Conservation (phyloP, 2,888 invertebrate genomes). For the Cephus pulcher region DNA sequence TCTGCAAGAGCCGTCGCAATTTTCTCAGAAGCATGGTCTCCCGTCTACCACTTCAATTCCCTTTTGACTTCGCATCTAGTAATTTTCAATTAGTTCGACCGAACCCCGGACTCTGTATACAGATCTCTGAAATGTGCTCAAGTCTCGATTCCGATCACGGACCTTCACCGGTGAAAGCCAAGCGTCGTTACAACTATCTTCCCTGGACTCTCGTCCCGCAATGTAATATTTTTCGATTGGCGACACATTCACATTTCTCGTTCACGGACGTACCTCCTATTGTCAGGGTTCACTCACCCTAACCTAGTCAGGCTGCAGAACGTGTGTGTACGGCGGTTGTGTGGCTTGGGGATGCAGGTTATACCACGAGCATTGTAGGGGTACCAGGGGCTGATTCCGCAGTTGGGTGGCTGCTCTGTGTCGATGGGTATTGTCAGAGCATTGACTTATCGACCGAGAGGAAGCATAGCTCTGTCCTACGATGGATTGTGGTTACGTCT, state of each 20-base stretch:
- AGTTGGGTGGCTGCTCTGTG: not conserved
- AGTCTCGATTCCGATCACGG: conserved; percentile 42
- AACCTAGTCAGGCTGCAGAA: conserved; percentile 12
- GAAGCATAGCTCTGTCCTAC: conserved; percentile 18
- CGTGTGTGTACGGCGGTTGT: conserved; percentile 24
- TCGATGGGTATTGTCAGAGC: conserved; percentile 51
- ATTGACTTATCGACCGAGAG: conserved; percentile 49
- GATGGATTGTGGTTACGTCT: conserved; percentile 41
- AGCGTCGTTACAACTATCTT: not conserved
- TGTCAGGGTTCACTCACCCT: conserved; percentile 3
- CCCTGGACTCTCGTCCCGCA: not conserved
- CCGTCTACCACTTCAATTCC: not conserved
- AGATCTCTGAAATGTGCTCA: conserved; percentile 1
- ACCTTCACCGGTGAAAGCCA: conserved; percentile 20
- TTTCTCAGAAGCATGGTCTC: not conserved
- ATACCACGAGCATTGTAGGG: conserved; percentile 26
- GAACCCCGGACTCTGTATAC: not conserved
- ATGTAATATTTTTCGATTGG: conserved; percentile 26
- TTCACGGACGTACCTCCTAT: not conserved
- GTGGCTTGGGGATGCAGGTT: conserved; percentile 28
- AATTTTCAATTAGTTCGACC: not conserved
- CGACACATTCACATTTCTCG: conserved; percentile 5
- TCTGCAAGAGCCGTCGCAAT: not conserved
- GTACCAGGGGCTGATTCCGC: not conserved
- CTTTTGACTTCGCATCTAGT: not conserved